Percentiles rank a stretch among this genome's conserved stretches.
phyloP scores from a whole-genome alignment of 2,888 invertebrate species.

The Nephrocerus scutellatus region DNA sequence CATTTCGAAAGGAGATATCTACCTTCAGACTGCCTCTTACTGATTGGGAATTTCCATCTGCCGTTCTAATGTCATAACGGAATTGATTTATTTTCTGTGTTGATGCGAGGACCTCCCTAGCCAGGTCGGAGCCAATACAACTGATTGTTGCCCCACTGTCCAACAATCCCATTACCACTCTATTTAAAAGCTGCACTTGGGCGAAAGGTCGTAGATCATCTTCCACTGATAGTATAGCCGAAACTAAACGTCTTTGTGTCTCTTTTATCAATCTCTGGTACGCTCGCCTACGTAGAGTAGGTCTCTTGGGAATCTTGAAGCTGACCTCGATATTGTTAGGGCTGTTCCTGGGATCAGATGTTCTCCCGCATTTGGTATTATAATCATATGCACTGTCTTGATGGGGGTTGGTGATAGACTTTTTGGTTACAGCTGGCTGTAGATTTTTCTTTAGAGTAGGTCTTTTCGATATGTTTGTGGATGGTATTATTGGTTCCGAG shows the following conservation, averaged over 20 bases:
- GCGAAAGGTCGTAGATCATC: conserved; percentile 14
- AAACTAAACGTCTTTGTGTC: not conserved
- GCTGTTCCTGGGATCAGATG: too few species aligned
- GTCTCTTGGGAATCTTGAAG: not conserved
- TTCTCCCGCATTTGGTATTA: too few species aligned
- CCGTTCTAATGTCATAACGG: conserved; percentile 7
- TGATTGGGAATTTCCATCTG: conserved; percentile 11
- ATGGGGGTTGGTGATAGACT: not conserved
- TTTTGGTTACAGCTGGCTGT: not conserved
- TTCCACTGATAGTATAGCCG: conserved; percentile 1
- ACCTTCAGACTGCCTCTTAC: conserved; percentile 10
- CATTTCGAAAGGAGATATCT: conserved; percentile 4
- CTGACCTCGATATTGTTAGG: not conserved
- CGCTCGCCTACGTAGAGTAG: not conserved
- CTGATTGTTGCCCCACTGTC: conserved; percentile 18
- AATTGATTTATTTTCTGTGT: not conserved
- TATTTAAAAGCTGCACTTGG: not conserved
- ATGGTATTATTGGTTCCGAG: not conserved
- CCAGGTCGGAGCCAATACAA: conserved; percentile 6
- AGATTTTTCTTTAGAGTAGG: not conserved
- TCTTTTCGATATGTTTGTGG: not conserved
- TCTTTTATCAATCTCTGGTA: conserved; percentile 5
- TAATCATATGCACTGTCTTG: too few species aligned
- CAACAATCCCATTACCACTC: conserved; percentile 2
- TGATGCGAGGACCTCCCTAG: conserved; percentile 4